A percentile compares a stretch with the other conserved stretches of the same genome.
phyloP scores from a whole-genome alignment of 1,140 invertebrate species.

The Drosophila triauraria region DNA sequence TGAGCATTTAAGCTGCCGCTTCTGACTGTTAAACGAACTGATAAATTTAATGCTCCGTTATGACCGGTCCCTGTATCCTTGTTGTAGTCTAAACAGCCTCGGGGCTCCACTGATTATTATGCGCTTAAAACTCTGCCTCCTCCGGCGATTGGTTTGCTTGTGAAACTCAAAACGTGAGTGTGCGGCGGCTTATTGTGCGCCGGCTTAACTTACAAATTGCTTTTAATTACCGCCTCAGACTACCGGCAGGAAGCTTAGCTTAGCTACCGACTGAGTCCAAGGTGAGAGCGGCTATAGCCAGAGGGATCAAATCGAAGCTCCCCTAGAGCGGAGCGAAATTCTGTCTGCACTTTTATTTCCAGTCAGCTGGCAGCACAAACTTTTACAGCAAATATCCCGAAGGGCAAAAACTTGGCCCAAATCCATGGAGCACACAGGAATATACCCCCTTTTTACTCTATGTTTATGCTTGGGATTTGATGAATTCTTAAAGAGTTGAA shows the following conservation, averaged over 20 bases:
- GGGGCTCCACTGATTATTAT: slow-evolving; percentile 14
- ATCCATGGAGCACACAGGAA: slow-evolving; percentile 26
- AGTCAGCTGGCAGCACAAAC: slow-evolving; percentile 24
- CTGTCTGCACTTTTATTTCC: slow-evolving; percentile 45
- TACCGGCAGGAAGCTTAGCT: slow-evolving; percentile 4
- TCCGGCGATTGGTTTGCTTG: slow-evolving; percentile 8
- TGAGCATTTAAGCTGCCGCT: slow-evolving; percentile 48
- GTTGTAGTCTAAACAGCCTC: slow-evolving; percentile 14
- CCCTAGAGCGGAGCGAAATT: slow-evolving; percentile 9
- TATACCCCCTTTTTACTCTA: background rate
- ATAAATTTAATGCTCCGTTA: slow-evolving; percentile 57
- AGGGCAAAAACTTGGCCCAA: slow-evolving; percentile 35
- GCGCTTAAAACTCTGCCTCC: slow-evolving; percentile 1
- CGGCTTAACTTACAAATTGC: slow-evolving; percentile 42
- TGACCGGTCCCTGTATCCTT: slow-evolving; percentile 7
- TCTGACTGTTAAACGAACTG: slow-evolving; percentile 50
- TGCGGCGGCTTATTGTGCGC: slow-evolving; percentile 9
- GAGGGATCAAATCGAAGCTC: slow-evolving; percentile 33
- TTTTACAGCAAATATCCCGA: slow-evolving; percentile 48
- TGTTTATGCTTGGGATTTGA: slow-evolving; percentile 6
- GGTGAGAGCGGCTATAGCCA: slow-evolving; percentile 25
- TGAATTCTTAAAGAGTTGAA: background rate
- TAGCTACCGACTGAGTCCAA: background rate
- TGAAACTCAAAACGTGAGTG: slow-evolving; percentile 11
- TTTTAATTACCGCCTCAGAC: slow-evolving; percentile 37